Base-by-base conservation (phyloP, 2,113 vertebrate species). In the Symphodus melops region DNA sequence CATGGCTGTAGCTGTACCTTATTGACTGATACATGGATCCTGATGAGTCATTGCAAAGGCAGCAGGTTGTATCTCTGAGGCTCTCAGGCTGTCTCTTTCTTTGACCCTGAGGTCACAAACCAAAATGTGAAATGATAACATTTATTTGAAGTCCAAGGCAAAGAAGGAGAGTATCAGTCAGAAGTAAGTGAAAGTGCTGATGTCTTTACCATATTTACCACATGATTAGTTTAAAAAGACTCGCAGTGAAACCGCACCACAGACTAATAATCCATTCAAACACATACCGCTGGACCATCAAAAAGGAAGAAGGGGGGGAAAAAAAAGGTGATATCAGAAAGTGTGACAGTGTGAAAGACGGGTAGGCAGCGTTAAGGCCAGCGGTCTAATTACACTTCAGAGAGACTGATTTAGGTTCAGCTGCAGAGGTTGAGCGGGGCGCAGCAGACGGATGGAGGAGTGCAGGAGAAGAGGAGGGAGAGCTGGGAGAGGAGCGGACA, bases 371-470 rank as follows among this genome's bases (percentile, higher is more conserved):
- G 57, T 72, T 86, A 81, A 90, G 89, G 90, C 91, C 83, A 28
- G 25, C 42, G 51, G 79, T 89, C 82, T 91, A 90, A 91, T 93
- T 91, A 87, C 91, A 90, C 85, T 86, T 87, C 81, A 88, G 75
- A 84, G 82, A 89, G 86, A 84, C 68, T 75, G 81, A 86, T 89
- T 88, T 73, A 64, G 85, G 72, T 74, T 81, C 68, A 70, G 82
- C 75, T 82, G 68, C 71, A 76, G 83, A 81, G 82, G 86, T 83
- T 58, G 75, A 16, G 20, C 5, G 28, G 28, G 6, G 71, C 51
- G 60, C 51, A 59, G 86, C 62, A 57, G 83, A 84, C 2, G 25
- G 79, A 84, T 63, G 74, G 69, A 72, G 67, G 58, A 72, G 62
- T 20, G 28, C 62, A 8, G 68, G 51, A 79, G 74, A 54, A 44